Conservation (phyloP, 2,888 invertebrate species). For the Microctonus aethiopoides region DNA sequence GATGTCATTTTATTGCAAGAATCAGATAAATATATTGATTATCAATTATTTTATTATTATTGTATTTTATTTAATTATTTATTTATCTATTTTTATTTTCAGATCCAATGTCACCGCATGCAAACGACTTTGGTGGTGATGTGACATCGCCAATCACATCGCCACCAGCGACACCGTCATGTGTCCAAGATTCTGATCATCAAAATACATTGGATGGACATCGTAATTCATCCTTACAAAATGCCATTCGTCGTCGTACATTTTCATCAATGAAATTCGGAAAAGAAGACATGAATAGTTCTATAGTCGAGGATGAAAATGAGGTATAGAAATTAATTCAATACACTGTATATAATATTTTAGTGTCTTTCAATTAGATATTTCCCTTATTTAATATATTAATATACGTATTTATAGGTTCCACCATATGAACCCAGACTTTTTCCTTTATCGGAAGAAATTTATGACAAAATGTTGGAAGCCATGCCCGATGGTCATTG, state of each 20-base stretch:
- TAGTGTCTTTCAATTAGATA: not conserved
- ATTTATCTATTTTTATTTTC: no score
- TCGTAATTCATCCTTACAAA: constrained; percentile 57
- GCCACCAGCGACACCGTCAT: constrained; percentile 69
- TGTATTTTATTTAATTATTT: no score
- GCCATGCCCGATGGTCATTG: constrained; percentile 77
- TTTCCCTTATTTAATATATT: not conserved
- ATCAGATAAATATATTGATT: not conserved
- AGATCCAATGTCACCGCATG: constrained; percentile 75
- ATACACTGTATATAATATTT: not conserved
- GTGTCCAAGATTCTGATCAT: constrained; percentile 55
- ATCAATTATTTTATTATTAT: not conserved
- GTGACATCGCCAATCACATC: constrained; percentile 68
- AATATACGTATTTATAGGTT: constrained; percentile 68
- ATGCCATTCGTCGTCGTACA: constrained; percentile 59
- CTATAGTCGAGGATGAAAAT: constrained; percentile 58
- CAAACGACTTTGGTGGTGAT: constrained; percentile 66
- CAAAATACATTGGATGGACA: constrained; percentile 49
- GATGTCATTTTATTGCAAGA: not conserved
- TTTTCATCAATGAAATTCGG: constrained; percentile 54
- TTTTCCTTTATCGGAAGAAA: constrained; percentile 80
- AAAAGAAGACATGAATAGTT: constrained; percentile 54
- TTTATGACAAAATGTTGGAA: constrained; percentile 76
- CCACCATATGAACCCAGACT: constrained; percentile 80
- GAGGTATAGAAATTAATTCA: constrained; percentile 51